Evolutionary conservation across 2,888 invertebrate genomes (phyloP).

Genomic region (Pseudococcus viburni): DNA sequence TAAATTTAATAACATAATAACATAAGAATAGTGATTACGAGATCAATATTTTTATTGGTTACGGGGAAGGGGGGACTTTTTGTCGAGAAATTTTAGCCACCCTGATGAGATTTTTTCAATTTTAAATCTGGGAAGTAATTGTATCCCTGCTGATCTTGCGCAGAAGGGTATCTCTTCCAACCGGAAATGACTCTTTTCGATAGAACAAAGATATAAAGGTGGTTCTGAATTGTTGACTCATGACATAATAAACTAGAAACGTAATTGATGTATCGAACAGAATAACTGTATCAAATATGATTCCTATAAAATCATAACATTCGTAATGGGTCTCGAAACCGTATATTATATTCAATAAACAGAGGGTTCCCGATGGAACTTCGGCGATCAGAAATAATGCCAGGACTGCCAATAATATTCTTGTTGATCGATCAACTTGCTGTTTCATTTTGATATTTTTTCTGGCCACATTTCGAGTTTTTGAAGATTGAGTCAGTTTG

Average conservation of each 20-base stretch:
- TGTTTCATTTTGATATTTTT: constrained; percentile 72
- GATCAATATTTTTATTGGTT: too few species aligned
- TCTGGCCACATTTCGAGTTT: too few species aligned
- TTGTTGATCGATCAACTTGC: constrained; percentile 87
- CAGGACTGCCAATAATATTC: constrained; percentile 90
- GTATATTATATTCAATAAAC: constrained; percentile 83
- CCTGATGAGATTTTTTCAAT: too few species aligned
- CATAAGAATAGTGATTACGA: too few species aligned
- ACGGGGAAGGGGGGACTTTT: too few species aligned
- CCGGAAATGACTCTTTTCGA: too few species aligned
- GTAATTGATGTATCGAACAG: constrained; percentile 93
- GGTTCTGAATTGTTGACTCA: constrained; percentile 91
- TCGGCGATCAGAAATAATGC: constrained; percentile 90
- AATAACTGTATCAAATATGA: constrained; percentile 91
- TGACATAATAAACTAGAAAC: constrained; percentile 93
- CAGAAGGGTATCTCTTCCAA: too few species aligned
- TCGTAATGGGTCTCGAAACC: constrained; percentile 82
- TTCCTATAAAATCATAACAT: constrained; percentile 87
- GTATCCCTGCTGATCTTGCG: too few species aligned
- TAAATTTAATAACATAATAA: too few species aligned
- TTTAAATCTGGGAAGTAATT: too few species aligned
- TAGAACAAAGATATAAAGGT: constrained; percentile 84
- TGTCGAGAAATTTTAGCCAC: too few species aligned
- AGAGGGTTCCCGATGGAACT: constrained; percentile 88
- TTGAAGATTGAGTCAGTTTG: too few species aligned